These are phyloP conservation scores for Cochlearius cochlearius DNA, from an alignment of 2,113 vertebrate species.

Conservation along the genomic window DNA sequence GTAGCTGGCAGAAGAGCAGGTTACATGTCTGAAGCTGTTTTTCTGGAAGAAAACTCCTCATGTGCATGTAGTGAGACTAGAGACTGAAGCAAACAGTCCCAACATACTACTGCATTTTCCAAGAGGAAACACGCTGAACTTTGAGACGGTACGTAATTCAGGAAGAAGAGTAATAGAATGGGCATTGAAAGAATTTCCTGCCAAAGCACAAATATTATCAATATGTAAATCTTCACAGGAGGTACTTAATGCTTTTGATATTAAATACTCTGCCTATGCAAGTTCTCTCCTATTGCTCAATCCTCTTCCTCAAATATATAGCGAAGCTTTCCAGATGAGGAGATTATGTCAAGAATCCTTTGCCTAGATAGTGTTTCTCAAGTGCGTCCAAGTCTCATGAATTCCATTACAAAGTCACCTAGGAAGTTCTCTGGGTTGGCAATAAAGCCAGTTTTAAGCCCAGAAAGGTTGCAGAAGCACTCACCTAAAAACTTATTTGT, in stretches of 20 bases:
- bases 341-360: conserved; percentile 4
- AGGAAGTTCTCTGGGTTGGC: neutral
- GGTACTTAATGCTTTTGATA: conserved; percentile 52
- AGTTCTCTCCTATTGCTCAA: conserved; percentile 33
- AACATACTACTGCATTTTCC: neutral
- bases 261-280: conserved; percentile 40
- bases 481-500: neutral
- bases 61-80: neutral
- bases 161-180: conserved; percentile 60
- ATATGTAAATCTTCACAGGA: conserved; percentile 63
- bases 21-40: neutral
- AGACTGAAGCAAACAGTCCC: neutral
- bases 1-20: neutral
- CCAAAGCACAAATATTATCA: conserved; percentile 56
- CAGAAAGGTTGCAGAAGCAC: neutral
- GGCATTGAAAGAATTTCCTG: conserved; percentile 66
- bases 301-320: neutral
- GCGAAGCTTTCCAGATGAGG: neutral
- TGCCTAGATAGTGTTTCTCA: neutral
- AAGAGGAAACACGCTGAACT: neutral
- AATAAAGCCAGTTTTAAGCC: neutral
- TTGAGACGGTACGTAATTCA: conserved; percentile 35
- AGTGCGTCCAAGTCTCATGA: neutral
- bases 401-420: neutral
- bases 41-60: neutral